phyloP scores from a whole-genome alignment of 1,140 invertebrate genomes.

The Sitophilus oryzae region DNA sequence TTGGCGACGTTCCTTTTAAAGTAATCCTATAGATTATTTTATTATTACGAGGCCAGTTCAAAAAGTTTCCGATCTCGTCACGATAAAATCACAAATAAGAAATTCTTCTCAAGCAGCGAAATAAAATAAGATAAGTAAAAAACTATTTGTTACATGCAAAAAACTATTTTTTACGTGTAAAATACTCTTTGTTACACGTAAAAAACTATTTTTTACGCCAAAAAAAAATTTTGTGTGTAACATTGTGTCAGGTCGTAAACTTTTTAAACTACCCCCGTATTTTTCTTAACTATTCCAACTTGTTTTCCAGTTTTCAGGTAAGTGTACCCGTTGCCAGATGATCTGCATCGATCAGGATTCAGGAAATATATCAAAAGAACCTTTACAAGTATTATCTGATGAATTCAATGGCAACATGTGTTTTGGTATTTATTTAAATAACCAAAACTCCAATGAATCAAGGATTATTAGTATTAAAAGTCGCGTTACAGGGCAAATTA shows the following conservation, averaged over 20 bases:
- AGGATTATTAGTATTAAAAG: slow-evolving; percentile 5
- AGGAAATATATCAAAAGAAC: slow-evolving; percentile 73
- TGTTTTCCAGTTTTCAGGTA: slow-evolving; percentile 49
- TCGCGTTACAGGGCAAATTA: slow-evolving; percentile 7
- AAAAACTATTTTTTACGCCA: too few relatives aligned
- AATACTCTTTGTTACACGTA: too few relatives aligned
- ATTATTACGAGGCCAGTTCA: neutral
- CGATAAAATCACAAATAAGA: neutral
- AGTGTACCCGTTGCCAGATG: slow-evolving; percentile 88
- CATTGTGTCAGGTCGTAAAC: neutral
- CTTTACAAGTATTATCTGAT: slow-evolving; percentile 72
- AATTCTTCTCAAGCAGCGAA: too few relatives aligned
- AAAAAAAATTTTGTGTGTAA: neutral
- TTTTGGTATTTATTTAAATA: slow-evolving; percentile 65
- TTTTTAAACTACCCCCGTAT: neutral
- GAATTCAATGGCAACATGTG: slow-evolving; percentile 66
- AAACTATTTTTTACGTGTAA: too few relatives aligned
- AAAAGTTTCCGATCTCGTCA: neutral
- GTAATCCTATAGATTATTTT: slow-evolving; percentile 50
- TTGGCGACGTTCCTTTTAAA: slow-evolving; percentile 64
- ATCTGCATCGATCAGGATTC: slow-evolving; percentile 85
- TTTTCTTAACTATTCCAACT: slow-evolving; percentile 4
- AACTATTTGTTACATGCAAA: too few relatives aligned
- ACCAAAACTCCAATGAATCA: neutral
- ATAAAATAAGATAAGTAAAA: too few relatives aligned